Evolutionary conservation across 2,888 invertebrate species (phyloP), one percentile per base, ranked within the genome.

Genomic region (Clusia tigrina): DNA sequence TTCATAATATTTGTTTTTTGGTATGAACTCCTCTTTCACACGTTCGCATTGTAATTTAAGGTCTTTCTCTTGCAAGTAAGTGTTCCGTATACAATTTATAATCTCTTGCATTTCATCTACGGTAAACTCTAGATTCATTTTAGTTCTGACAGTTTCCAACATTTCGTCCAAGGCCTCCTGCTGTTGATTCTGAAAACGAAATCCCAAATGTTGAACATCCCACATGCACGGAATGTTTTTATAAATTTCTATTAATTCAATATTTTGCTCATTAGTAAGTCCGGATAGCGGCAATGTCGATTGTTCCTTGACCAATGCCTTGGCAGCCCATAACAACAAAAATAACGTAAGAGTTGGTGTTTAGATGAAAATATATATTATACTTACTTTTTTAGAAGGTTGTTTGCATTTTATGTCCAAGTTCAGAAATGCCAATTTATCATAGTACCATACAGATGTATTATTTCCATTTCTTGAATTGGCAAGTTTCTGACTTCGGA

Each of bases 231-330:
- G 66, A 9, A 71, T 71, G 2, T 55, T 60, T 56, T 74, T 71
- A 26, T 78, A 78, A 10, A 78, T 63, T 32, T 75, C 75, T n/a
- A 78, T 75, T 6, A 78, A 77, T 58, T 72, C 48, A 6, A 2
- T 2, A 20, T 18, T 48, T 15, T 48, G 48, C 6, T 24, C 25
- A 46, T 60, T 52, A 15, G 38, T 46, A 12, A 63, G 56, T 32
- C 22, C 6, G 3, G 66, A 38, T 37, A 66, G 53, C 2, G 66
- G 64, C 54, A 66, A 51, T 32, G 58, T 51, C 12, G 48, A 42
- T 18, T 62, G 64, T 37, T 62, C 62, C 25, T 66, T 64, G 18
- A 52, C 56, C 54, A 64, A 54, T 17, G 62, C 60, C 56, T 63
- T 64, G 15, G 58, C 38, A 25, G 60, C 64, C 66, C 64, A 20